Evolutionary conservation across 2,113 vertebrate species (phyloP).

Genomic region (Osmerus mordax): DNA sequence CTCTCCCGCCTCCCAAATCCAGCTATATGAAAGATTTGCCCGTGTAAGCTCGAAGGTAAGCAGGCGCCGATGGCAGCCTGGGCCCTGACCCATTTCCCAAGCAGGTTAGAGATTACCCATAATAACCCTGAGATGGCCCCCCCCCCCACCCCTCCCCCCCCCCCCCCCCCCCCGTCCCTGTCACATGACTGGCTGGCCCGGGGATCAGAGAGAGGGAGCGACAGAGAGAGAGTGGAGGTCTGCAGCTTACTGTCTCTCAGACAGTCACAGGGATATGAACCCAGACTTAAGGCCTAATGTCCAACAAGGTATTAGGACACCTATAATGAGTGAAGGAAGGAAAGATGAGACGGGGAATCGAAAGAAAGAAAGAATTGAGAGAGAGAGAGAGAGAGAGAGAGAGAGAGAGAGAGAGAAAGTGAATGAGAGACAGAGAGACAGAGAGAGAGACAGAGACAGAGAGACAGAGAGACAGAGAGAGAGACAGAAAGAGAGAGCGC

Average conservation of each 20-base stretch:
- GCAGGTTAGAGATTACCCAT: conserved; percentile 67
- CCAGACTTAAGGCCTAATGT: conserved; percentile 25
- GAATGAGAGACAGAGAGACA: conserved; percentile 1
- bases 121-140: conserved; percentile 14
- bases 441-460: conserved; percentile 11
- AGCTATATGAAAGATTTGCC: conserved; percentile 61
- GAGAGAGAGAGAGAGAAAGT: conserved; percentile 19
- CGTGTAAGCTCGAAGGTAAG: conserved; percentile 62
- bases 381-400: conserved; percentile 2
- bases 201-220: conserved; percentile 33
- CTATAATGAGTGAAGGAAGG: conserved; percentile 20
- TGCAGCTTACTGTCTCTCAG: conserved; percentile 13
- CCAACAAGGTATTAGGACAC: conserved; percentile 29
- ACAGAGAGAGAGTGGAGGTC: conserved; percentile 32
- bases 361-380: background rate
- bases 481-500: conserved; percentile 22
- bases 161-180: conserved; percentile 13
- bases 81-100: conserved; percentile 69
- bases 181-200: conserved; percentile 35
- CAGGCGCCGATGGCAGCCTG: conserved; percentile 35
- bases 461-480: conserved; percentile 3
- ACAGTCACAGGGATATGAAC: conserved; percentile 32
- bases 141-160: conserved; percentile 23
- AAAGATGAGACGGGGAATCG: background rate
- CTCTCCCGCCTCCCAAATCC: conserved; percentile 62